Percentiles rank a stretch among this genome's conserved stretches.
These are phyloP conservation scores for Apis dorsata DNA, from an alignment of 1,140 invertebrate species.

Conservation along the genomic window DNA sequence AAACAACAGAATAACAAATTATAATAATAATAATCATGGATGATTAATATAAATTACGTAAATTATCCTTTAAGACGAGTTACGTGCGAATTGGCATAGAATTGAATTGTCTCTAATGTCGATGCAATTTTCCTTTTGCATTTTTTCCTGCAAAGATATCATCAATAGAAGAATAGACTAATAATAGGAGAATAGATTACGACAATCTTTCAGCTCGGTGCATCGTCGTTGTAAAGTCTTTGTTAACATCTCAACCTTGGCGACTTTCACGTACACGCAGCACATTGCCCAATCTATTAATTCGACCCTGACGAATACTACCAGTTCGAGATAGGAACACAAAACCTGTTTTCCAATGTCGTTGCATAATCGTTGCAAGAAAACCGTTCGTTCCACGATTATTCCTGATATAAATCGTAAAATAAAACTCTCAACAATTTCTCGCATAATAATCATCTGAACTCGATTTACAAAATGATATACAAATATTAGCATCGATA, in stretches of 20 bases:
- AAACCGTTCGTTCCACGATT: background rate
- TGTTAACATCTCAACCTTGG: conserved; percentile 20
- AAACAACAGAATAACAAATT: too few species aligned
- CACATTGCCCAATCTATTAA: conserved; percentile 2
- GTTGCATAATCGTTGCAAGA: background rate
- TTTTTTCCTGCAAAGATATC: background rate
- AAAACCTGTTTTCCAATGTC: conserved; percentile 11
- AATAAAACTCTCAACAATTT: background rate
- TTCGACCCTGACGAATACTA: conserved; percentile 21
- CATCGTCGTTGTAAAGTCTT: background rate
- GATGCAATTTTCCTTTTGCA: background rate
- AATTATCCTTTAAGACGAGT: too few species aligned
- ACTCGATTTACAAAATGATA: too few species aligned
- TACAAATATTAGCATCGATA: background rate
- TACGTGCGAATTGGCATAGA: too few species aligned
- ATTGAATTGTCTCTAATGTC: background rate
- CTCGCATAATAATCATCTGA: background rate
- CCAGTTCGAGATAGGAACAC: background rate
- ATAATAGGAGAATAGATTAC: conserved; percentile 26
- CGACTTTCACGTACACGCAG: conserved; percentile 17
- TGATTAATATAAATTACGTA: too few species aligned
- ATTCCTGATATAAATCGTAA: too few species aligned
- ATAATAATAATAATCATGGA: too few species aligned
- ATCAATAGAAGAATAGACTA: background rate
- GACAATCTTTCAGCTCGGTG: background rate